Evolutionary conservation across 2,888 invertebrate genomes (phyloP).

Genomic region (Ormyrus labotus): DNA sequence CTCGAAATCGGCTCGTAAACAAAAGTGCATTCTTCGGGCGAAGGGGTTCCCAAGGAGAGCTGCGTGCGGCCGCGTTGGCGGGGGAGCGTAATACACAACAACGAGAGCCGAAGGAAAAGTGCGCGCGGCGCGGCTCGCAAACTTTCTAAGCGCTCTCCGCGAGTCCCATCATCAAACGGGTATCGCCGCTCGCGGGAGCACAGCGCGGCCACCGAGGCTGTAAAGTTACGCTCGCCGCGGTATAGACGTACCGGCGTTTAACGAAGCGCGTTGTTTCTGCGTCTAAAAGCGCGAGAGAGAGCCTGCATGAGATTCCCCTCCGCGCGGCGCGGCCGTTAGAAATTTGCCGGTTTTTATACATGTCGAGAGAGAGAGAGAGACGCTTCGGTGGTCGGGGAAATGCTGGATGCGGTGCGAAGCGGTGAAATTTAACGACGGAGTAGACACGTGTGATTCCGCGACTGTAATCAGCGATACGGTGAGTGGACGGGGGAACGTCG

Average conservation of each 20-base stretch:
- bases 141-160: slow-evolving; percentile 69
- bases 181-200: slow-evolving; percentile 41
- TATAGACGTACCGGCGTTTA: neutral
- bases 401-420: too few relatives aligned
- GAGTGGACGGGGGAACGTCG: slow-evolving; percentile 8
- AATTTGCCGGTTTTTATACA: too few relatives aligned
- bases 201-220: slow-evolving; percentile 20
- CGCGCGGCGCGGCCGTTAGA: too few relatives aligned
- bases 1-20: slow-evolving; percentile 53
- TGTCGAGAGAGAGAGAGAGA: too few relatives aligned
- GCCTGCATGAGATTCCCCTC: too few relatives aligned
- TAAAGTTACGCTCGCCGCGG: slow-evolving; percentile 8
- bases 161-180: slow-evolving; percentile 57
- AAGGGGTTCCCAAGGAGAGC: slow-evolving; percentile 43
- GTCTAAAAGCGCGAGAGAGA: too few relatives aligned
- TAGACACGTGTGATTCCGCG: too few relatives aligned
- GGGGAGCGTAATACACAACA: slow-evolving; percentile 18
- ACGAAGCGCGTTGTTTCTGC: neutral
- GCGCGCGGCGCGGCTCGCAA: slow-evolving; percentile 59
- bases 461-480: too few relatives aligned
- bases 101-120: slow-evolving; percentile 62
- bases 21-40: slow-evolving; percentile 64
- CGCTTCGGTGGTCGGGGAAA: too few relatives aligned
- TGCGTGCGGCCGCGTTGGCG: neutral
- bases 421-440: too few relatives aligned